Percentiles rank a stretch among this genome's conserved stretches.
phyloP scores from a whole-genome alignment of 2,113 vertebrate genomes.

The Corythaixoides concolor region DNA sequence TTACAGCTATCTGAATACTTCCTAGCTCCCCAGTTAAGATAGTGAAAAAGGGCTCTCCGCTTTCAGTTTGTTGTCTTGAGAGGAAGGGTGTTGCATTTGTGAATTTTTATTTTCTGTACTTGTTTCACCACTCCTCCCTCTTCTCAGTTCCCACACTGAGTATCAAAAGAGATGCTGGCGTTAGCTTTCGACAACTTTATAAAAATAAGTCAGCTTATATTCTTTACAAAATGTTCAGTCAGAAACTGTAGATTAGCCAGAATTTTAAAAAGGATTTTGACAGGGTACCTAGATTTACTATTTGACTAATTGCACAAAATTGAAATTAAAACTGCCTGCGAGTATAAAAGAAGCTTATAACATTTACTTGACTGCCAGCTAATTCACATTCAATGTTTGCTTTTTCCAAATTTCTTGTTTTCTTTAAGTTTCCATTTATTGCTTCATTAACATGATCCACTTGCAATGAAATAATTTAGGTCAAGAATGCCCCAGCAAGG shows the following conservation, averaged over 20 bases:
- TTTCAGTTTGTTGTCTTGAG: not conserved
- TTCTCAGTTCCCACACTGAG: not conserved
- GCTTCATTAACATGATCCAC: conserved; percentile 4
- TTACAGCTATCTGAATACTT: not conserved
- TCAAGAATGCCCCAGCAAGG: not conserved
- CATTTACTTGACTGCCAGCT: not conserved
- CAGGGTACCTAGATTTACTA: not conserved
- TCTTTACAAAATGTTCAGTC: not conserved
- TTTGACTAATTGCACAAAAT: conserved; percentile 8
- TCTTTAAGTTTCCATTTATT: conserved; percentile 25
- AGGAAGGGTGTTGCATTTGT: not conserved
- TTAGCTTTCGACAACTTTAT: not conserved
- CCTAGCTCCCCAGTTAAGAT: not conserved
- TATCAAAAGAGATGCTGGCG: not conserved
- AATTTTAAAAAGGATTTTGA: not conserved
- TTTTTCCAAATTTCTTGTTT: conserved; percentile 22
- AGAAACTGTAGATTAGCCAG: not conserved
- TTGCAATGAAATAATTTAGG: not conserved
- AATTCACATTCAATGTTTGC: not conserved
- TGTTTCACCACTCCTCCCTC: not conserved
- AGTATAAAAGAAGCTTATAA: not conserved
- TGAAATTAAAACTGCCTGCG: not conserved
- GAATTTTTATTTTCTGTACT: not conserved
- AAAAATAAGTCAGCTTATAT: not conserved
- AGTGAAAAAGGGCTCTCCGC: not conserved